Percentiles rank a stretch among this genome's conserved stretches.
Conservation (phyloP, 2,888 invertebrate species). For the Pomacea canaliculata region DNA sequence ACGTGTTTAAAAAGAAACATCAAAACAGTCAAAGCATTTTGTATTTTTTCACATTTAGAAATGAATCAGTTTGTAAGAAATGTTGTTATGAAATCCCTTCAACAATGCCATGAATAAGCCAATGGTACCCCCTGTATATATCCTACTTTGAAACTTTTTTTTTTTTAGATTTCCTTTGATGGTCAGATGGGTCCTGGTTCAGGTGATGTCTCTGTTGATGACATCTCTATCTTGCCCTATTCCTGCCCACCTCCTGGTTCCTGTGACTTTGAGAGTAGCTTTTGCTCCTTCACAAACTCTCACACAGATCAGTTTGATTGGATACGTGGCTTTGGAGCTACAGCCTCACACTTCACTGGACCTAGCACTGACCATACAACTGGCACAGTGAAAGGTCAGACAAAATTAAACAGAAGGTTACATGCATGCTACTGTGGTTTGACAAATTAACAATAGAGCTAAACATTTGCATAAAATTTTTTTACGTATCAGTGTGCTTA, state of each 20-base stretch:
- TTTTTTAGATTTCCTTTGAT: constrained; percentile 50
- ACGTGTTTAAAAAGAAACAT: no score
- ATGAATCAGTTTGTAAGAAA: no score
- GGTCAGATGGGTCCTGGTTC: constrained; percentile 50
- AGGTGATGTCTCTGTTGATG: constrained; percentile 66
- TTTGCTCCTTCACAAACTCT: constrained; percentile 60
- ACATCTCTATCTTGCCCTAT: constrained; percentile 48
- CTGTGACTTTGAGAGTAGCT: constrained; percentile 66
- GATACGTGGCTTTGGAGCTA: constrained; percentile 50
- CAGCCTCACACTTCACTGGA: constrained; percentile 44
- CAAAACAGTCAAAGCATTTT: no score
- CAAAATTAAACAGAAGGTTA: background rate
- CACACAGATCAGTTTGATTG: constrained; percentile 66
- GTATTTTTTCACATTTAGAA: no score
- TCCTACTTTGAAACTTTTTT: no score
- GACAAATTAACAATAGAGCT: no score
- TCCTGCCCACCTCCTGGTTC: constrained; percentile 50
- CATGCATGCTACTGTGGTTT: no score
- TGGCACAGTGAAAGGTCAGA: constrained; percentile 47
- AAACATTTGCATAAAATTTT: no score
- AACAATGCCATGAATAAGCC: no score
- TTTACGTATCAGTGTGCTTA: no score
- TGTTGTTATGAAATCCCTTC: no score
- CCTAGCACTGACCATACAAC: constrained; percentile 58
- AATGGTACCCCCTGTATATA: no score